Percentiles rank a stretch among this genome's conserved stretches.
Evolutionary conservation across 2,797 vertebrate species (phyloP).

Genomic region (Pogonophryne albipinna): DNA sequence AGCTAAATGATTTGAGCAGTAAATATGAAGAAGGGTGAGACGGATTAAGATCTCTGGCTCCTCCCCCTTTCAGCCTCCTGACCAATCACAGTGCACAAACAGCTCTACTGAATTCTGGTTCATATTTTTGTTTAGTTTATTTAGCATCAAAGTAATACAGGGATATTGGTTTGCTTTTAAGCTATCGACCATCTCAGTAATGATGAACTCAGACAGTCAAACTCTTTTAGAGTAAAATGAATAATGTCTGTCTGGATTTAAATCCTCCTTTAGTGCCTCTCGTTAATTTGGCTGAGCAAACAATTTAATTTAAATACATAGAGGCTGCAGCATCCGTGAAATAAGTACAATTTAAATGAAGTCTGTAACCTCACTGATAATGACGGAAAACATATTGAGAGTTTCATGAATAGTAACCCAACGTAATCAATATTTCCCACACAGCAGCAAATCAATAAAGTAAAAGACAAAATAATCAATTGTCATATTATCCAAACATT

Average conservation of each 20-base stretch:
- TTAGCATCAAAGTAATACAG: neutral
- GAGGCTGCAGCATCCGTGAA: neutral
- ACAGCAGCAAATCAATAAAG: neutral
- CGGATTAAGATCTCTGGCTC: conserved; percentile 17
- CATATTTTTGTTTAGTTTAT: neutral
- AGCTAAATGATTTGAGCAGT: conserved; percentile 39
- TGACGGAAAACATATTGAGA: neutral
- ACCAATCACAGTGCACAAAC: conserved; percentile 7
- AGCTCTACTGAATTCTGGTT: neutral
- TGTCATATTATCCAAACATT: neutral
- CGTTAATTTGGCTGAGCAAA: too few relatives aligned
- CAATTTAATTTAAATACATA: too few relatives aligned
- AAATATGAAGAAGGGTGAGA: conserved; percentile 22
- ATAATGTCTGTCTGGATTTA: too few relatives aligned
- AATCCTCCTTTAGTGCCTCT: too few relatives aligned
- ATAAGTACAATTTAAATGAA: neutral
- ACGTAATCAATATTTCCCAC: neutral
- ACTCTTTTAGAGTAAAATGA: too few relatives aligned
- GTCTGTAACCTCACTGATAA: neutral
- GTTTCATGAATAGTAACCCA: neutral
- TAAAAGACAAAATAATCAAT: neutral
- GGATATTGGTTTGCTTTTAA: too few relatives aligned
- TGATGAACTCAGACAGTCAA: too few relatives aligned
- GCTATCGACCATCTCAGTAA: too few relatives aligned
- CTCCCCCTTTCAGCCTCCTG: neutral